These are phyloP conservation scores for Cabera pusaria DNA, from an alignment of 2,888 invertebrate genomes.

Conservation along the genomic window DNA sequence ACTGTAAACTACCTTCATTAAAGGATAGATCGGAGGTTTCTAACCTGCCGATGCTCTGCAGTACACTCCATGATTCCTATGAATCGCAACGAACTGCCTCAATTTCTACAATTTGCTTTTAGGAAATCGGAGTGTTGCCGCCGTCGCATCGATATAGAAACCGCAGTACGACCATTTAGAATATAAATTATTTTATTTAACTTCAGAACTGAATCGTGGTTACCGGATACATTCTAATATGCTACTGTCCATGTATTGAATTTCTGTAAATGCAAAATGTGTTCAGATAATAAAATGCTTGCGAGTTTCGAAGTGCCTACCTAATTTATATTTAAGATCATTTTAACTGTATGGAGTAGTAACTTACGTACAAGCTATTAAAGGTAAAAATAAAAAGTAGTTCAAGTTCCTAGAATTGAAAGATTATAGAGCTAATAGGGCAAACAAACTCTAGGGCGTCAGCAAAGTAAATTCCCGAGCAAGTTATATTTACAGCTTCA, in stretches of 20 bases:
- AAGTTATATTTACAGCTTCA: constrained; percentile 41
- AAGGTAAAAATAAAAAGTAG: no score
- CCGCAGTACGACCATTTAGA: constrained; percentile 21
- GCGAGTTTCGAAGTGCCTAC: no score
- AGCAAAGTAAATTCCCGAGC: constrained; percentile 24
- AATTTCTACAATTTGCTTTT: constrained; percentile 58
- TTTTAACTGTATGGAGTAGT: no score
- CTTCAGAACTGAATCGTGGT: constrained; percentile 8
- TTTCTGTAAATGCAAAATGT: no score
- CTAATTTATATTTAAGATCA: no score
- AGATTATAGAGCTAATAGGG: neutral
- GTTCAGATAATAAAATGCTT: no score
- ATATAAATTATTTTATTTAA: constrained; percentile 12
- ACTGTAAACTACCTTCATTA: constrained; percentile 3
- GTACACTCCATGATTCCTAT: constrained; percentile 34
- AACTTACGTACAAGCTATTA: no score
- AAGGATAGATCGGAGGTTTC: constrained; percentile 13
- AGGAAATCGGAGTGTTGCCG: constrained; percentile 36
- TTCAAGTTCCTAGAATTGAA: no score
- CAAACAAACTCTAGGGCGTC: constrained; percentile 6
- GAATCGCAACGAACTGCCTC: constrained; percentile 50
- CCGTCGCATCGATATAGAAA: constrained; percentile 25
- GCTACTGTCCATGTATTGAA: no score
- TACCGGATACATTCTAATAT: no score
- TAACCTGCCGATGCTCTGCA: constrained; percentile 39